A percentile compares a stretch with the other conserved stretches of the same genome.
phyloP scores from a whole-genome alignment of 1,140 invertebrate genomes.

The Drosophila rhopaloa region DNA sequence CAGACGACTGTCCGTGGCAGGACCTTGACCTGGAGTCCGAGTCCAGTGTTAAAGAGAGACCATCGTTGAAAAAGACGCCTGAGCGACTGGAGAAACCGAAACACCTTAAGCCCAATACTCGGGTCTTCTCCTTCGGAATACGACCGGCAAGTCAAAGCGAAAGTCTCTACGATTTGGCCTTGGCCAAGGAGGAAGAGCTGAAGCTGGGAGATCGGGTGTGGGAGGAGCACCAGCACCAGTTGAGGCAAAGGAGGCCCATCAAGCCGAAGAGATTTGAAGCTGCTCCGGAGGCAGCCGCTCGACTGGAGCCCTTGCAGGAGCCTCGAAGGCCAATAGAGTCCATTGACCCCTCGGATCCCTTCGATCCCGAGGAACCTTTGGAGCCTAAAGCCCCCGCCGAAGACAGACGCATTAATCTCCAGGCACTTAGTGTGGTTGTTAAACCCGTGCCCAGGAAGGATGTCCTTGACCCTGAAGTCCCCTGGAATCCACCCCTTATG shows the following conservation, averaged over 20 bases:
- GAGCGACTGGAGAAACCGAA: conserved; percentile 13
- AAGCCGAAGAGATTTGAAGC: conserved; percentile 34
- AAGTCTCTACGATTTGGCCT: conserved; percentile 3
- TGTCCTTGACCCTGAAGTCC: too few relatives aligned
- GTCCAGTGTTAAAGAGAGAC: neutral
- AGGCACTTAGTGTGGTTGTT: conserved; percentile 7
- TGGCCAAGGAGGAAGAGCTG: conserved; percentile 41
- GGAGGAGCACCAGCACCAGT: conserved; percentile 38
- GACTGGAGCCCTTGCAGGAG: conserved; percentile 15
- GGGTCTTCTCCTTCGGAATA: conserved; percentile 48
- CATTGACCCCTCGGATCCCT: neutral
- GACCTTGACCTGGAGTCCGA: neutral
- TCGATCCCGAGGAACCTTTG: neutral
- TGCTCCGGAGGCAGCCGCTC: conserved; percentile 44
- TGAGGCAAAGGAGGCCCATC: neutral
- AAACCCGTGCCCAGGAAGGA: neutral
- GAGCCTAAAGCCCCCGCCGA: neutral
- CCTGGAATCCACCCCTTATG: neutral
- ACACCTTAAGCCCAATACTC: neutral
- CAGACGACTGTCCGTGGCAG: conserved; percentile 3
- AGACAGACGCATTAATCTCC: conserved; percentile 7
- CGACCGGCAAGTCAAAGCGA: conserved; percentile 13
- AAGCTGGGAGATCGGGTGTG: conserved; percentile 54
- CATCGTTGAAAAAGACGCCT: neutral
- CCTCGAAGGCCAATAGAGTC: neutral